Evolutionary conservation across 1,140 invertebrate species (phyloP).

Genomic region (Mamestra configurata): DNA sequence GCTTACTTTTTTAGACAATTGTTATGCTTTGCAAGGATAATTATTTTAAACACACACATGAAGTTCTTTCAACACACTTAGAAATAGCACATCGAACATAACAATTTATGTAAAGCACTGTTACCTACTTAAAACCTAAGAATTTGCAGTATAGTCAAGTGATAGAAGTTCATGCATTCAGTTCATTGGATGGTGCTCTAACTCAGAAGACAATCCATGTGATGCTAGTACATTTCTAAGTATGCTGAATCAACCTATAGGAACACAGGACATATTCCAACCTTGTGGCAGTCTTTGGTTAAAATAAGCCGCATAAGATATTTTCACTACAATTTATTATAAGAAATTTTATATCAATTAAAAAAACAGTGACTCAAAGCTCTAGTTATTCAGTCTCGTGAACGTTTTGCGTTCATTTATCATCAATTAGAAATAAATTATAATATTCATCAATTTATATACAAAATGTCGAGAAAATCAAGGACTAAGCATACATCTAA

Average conservation of each 20-base stretch:
- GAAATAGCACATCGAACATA: not conserved
- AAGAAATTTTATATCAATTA: constrained; percentile 38
- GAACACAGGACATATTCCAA: constrained; percentile 1
- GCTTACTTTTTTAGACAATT: not conserved
- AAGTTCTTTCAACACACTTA: not conserved
- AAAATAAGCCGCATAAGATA: constrained; percentile 54
- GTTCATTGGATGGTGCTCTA: constrained; percentile 2
- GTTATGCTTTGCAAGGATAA: not conserved
- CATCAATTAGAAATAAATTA: constrained; percentile 57
- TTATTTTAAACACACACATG: not conserved
- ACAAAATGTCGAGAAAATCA: constrained; percentile 50
- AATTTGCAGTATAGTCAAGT: constrained; percentile 7
- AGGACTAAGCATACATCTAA: constrained; percentile 38
- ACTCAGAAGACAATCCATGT: not conserved
- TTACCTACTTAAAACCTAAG: constrained; percentile 2
- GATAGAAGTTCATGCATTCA: constrained; percentile 22
- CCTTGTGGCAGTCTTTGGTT: constrained; percentile 69
- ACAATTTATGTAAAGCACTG: not conserved
- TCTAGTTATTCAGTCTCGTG: constrained; percentile 58
- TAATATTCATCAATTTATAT: constrained; percentile 53
- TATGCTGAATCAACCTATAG: not conserved
- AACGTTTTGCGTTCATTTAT: constrained; percentile 53
- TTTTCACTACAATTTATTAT: constrained; percentile 10
- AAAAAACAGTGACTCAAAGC: constrained; percentile 45
- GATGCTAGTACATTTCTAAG: not conserved